Conservation (phyloP, 2,797 vertebrate genomes). For the Pseudochirops corinnae region DNA sequence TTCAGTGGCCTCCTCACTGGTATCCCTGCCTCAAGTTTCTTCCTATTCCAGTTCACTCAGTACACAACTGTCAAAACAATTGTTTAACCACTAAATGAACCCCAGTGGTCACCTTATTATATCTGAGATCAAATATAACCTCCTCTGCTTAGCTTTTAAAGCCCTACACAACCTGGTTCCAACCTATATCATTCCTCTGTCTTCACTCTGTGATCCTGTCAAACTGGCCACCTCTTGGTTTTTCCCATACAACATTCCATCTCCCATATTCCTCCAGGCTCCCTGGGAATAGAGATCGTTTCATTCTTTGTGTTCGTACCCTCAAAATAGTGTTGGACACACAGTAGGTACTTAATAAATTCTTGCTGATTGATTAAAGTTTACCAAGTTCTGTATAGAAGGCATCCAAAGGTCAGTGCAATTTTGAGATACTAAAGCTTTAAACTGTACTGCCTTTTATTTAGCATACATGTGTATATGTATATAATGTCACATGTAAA, state of each 20-base stretch:
- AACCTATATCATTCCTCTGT: neutral
- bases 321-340: neutral
- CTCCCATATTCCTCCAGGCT: neutral
- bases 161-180: neutral
- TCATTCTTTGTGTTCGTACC: neutral
- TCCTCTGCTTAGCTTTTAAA: neutral
- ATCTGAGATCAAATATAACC: neutral
- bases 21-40: neutral
- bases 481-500: neutral
- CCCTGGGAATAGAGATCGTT: neutral
- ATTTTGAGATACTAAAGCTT: neutral
- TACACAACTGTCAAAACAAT: neutral
- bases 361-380: neutral
- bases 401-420: neutral
- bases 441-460: neutral
- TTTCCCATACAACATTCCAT: neutral
- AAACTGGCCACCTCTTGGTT: neutral
- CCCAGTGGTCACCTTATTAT: neutral
- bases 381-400: neutral
- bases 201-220: neutral
- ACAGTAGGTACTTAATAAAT: neutral
- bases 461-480: neutral
- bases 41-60: neutral
- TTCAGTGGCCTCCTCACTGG: neutral
- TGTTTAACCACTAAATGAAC: neutral